Percentiles rank a stretch among this genome's conserved stretches.
Conservation (phyloP, 2,797 vertebrate species). For the Anabas testudineus region DNA sequence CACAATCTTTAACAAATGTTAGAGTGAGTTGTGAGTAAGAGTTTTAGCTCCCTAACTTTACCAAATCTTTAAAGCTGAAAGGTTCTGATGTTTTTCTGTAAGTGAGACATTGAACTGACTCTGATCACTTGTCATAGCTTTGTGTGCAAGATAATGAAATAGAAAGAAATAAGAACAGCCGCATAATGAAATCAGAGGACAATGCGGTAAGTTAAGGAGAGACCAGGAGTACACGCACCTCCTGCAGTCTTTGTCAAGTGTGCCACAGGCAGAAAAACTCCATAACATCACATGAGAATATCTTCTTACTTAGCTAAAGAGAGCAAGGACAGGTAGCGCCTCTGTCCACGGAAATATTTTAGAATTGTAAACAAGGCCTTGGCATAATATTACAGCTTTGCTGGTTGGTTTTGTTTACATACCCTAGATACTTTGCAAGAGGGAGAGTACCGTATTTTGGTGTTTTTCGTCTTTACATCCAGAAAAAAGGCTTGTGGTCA, state of each 20-base stretch:
- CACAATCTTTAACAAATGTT: neutral
- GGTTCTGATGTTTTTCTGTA: neutral
- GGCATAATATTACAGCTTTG: constrained; percentile 67
- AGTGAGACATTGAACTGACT: neutral
- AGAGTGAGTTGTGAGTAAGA: too few species aligned
- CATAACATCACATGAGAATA: constrained; percentile 63
- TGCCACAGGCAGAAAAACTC: constrained; percentile 69
- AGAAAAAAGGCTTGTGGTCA: constrained; percentile 65
- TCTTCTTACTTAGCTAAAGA: constrained; percentile 66
- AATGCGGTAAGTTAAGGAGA: constrained; percentile 43
- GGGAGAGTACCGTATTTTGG: constrained; percentile 26
- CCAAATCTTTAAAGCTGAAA: neutral
- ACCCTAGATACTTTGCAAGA: constrained; percentile 58
- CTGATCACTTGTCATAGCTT: neutral
- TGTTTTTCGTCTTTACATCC: constrained; percentile 52
- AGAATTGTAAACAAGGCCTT: constrained; percentile 73
- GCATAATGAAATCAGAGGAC: constrained; percentile 51
- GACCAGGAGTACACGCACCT: constrained; percentile 28
- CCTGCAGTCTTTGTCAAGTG: constrained; percentile 37
- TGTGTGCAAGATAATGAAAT: constrained; percentile 11
- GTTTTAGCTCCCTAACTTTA: neutral
- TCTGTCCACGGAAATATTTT: constrained; percentile 70
- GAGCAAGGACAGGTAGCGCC: constrained; percentile 77
- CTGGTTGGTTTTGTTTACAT: constrained; percentile 64
- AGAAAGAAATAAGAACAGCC: neutral